These are phyloP conservation scores for Prunella fulvescens DNA, from an alignment of 2,113 vertebrate species.

Conservation along the genomic window DNA sequence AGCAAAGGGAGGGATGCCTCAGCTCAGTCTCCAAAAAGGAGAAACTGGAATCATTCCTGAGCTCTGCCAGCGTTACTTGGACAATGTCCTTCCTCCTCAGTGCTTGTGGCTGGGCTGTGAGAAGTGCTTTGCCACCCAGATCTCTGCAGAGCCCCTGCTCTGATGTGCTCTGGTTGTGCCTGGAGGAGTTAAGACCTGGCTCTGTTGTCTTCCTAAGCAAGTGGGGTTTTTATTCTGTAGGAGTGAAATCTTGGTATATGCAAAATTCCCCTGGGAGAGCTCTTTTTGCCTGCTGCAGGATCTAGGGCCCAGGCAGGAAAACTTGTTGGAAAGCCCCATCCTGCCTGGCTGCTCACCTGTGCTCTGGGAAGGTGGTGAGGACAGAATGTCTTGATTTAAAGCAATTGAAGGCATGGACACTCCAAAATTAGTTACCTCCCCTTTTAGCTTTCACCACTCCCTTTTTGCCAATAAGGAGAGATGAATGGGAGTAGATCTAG, in stretches of 20 bases:
- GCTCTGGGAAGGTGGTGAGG: background rate
- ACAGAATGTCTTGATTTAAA: background rate
- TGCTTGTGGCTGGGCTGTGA: background rate
- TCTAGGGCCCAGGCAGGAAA: background rate
- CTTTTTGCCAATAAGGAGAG: background rate
- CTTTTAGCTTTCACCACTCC: background rate
- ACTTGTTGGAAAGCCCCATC: background rate
- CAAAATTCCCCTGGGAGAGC: background rate
- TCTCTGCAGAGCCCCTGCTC: background rate
- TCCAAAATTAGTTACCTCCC: background rate
- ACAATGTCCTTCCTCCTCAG: fast-evolving
- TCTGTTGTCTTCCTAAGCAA: background rate
- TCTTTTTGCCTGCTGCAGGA: background rate
- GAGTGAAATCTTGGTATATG: background rate
- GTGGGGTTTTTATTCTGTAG: background rate
- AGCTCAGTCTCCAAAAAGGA: background rate
- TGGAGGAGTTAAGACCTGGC: background rate
- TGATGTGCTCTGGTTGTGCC: background rate
- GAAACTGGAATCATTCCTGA: background rate
- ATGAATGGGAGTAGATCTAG: background rate
- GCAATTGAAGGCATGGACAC: background rate
- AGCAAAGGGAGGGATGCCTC: background rate
- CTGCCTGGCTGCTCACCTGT: background rate
- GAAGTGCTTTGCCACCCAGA: background rate
- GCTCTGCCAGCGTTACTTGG: background rate